These are phyloP conservation scores for Aphaenogaster floridana DNA, from an alignment of 1,140 invertebrate species.

Conservation along the genomic window DNA sequence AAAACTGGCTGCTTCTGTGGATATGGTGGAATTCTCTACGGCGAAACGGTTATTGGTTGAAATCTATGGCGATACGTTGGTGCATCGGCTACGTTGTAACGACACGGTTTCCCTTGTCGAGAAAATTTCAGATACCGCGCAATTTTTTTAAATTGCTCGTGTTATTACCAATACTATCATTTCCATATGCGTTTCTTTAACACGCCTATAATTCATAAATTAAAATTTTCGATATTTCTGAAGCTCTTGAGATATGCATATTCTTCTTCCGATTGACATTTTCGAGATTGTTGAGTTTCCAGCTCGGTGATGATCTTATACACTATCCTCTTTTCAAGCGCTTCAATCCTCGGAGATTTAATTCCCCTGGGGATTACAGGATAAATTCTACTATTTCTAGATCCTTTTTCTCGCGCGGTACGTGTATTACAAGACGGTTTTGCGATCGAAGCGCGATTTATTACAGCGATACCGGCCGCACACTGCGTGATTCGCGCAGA, in stretches of 20 bases:
- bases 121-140: neutral
- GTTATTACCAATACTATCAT: neutral
- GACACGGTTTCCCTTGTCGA: neutral
- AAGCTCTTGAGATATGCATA: neutral
- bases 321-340: neutral
- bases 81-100: conserved; percentile 4
- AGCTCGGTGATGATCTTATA: neutral
- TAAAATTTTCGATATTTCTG: neutral
- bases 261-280: neutral
- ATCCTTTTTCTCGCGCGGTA: conserved; percentile 27
- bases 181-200: neutral
- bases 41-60: conserved; percentile 49
- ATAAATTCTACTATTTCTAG: conserved; percentile 38
- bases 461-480: conserved; percentile 74
- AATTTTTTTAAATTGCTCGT: neutral
- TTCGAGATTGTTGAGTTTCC: neutral
- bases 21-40: conserved; percentile 28
- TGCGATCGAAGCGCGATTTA: conserved; percentile 70
- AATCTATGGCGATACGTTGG: conserved; percentile 30
- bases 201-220: neutral
- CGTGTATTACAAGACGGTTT: conserved; percentile 36
- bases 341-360: neutral
- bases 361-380: conserved; percentile 30
- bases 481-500: conserved; percentile 56
- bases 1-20: conserved; percentile 42